Conservation (phyloP, 2,113 vertebrate genomes). For the Lophura nycthemera region DNA sequence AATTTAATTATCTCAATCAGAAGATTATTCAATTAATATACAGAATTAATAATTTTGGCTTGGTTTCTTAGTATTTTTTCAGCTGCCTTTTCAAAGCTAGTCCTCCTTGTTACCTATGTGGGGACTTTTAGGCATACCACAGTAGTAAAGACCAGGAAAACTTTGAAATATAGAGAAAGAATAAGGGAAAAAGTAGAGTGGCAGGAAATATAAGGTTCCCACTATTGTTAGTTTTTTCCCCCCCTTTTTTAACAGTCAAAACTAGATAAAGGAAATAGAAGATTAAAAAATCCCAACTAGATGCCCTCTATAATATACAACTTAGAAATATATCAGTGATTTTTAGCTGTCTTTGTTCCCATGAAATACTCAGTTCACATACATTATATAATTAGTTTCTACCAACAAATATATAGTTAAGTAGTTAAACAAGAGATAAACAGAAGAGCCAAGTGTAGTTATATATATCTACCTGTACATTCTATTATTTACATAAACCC, state of each 20-base stretch:
- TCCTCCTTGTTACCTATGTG: neutral
- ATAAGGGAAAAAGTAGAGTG: rapidly evolving
- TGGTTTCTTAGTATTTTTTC: neutral
- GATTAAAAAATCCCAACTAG: neutral
- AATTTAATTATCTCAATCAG: neutral
- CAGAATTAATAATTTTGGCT: neutral
- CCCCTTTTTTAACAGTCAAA: neutral
- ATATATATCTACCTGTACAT: neutral
- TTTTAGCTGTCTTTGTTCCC: neutral
- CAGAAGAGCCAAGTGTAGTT: neutral
- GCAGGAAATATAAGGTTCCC: neutral
- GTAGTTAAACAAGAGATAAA: neutral
- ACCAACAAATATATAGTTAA: neutral
- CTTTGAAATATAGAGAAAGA: neutral
- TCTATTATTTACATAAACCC: neutral
- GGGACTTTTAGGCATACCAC: neutral
- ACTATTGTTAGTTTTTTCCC: too few relatives aligned
- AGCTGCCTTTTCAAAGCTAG: neutral
- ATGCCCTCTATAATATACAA: neutral
- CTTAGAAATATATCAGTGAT: neutral
- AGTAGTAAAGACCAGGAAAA: neutral
- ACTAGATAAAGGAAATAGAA: neutral
- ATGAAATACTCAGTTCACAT: neutral
- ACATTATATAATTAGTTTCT: neutral
- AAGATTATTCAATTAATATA: neutral